A percentile compares a stretch with the other conserved stretches of the same genome.
Conservation (phyloP, 2,113 vertebrate species). For the Thamnaconus septentrionalis region DNA sequence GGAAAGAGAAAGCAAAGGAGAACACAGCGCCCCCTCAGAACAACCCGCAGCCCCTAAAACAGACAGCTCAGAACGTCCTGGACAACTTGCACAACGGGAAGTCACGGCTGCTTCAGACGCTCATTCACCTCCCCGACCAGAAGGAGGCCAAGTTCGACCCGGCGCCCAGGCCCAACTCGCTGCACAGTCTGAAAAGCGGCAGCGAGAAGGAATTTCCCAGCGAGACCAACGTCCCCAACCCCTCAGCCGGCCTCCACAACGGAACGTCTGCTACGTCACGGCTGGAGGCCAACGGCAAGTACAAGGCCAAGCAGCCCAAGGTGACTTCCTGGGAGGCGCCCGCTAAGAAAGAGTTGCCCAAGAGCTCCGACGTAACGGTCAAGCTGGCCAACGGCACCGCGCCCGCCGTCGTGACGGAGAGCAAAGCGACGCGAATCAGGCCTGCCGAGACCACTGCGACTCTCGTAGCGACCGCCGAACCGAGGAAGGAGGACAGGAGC, state of each 20-base stretch:
- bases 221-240: slow-evolving; percentile 48
- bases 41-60: slow-evolving; percentile 79
- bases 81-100: slow-evolving; percentile 85
- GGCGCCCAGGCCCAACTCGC: slow-evolving; percentile 15
- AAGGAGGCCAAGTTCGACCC: slow-evolving; percentile 63
- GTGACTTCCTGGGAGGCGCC: slow-evolving; percentile 75
- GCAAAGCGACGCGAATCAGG: slow-evolving; percentile 69
- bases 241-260: slow-evolving; percentile 37
- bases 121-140: slow-evolving; percentile 73
- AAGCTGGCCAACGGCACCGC: slow-evolving; percentile 69
- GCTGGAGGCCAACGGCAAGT: slow-evolving; percentile 72
- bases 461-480: slow-evolving; percentile 62
- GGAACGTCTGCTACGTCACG: slow-evolving; percentile 66
- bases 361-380: slow-evolving; percentile 42
- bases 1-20: slow-evolving; percentile 86
- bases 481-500: slow-evolving; percentile 81
- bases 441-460: slow-evolving; percentile 66
- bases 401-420: slow-evolving; percentile 53
- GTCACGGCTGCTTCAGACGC: slow-evolving; percentile 79
- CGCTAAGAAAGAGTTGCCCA: slow-evolving; percentile 64
- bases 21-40: slow-evolving; percentile 72
- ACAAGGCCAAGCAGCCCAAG: slow-evolving; percentile 78
- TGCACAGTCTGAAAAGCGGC: slow-evolving; percentile 34
- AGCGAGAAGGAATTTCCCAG: slow-evolving; percentile 76
- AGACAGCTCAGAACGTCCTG: slow-evolving; percentile 74